A percentile compares a stretch with the other conserved stretches of the same genome.
Evolutionary conservation across 1,140 invertebrate genomes (phyloP).

Genomic region (Drosophila willistoni): DNA sequence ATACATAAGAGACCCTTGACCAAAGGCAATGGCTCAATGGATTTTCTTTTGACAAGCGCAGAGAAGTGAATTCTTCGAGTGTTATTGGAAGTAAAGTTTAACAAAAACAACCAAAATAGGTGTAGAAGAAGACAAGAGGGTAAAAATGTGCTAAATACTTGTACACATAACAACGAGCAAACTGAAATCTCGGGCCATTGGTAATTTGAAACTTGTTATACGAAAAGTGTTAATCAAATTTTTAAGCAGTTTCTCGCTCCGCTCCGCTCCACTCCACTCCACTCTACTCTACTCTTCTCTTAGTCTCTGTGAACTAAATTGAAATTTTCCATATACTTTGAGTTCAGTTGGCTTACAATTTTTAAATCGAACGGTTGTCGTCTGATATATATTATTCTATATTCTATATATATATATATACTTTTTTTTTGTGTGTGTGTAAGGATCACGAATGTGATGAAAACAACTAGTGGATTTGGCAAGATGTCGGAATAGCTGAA

Average conservation of each 20-base stretch:
- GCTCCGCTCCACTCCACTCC: not conserved
- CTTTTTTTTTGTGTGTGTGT: conserved; percentile 20
- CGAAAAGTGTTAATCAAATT: conserved; percentile 73
- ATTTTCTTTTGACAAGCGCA: conserved; percentile 38
- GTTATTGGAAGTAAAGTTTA: not conserved
- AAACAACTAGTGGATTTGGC: conserved; percentile 80
- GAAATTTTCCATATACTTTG: conserved; percentile 60
- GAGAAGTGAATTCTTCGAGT: not conserved
- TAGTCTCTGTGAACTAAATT: conserved; percentile 4
- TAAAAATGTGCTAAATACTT: conserved; percentile 51
- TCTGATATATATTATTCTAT: no score
- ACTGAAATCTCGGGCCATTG: conserved; percentile 42
- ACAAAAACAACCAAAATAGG: not conserved
- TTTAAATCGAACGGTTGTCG: conserved; percentile 72
- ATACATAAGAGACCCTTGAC: no score
- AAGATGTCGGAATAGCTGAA: conserved; percentile 83
- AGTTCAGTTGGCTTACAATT: conserved; percentile 68
- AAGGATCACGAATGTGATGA: not conserved
- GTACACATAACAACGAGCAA: conserved; percentile 59
- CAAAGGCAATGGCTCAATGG: conserved; percentile 45
- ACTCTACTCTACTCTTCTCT: not conserved
- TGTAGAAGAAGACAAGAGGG: not conserved
- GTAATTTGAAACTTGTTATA: conserved; percentile 78
- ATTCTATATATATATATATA: not conserved
- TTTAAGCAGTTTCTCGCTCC: conserved; percentile 58